Percentiles rank a stretch among this genome's conserved stretches.
These are phyloP conservation scores for Sarcoramphus papa DNA, from an alignment of 2,797 vertebrate genomes.

Conservation along the genomic window DNA sequence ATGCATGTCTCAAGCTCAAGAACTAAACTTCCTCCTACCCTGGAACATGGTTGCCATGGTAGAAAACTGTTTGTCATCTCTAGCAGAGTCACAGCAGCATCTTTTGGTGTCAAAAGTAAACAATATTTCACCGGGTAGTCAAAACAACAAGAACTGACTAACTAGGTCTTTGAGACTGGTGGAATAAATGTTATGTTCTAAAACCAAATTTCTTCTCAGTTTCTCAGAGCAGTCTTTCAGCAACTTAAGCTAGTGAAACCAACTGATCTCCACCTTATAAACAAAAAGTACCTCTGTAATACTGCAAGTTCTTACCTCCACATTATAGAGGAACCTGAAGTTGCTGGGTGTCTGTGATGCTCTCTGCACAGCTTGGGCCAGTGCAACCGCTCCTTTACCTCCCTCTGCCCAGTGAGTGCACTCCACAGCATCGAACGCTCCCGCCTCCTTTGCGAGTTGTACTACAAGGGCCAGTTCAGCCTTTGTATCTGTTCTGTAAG, in stretches of 20 bases:
- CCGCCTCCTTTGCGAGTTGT: slow-evolving; percentile 81
- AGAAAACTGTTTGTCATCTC: neutral
- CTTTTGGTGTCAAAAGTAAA: neutral
- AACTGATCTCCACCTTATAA: neutral
- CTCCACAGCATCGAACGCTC: slow-evolving; percentile 89
- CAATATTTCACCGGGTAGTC: neutral
- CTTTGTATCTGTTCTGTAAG: slow-evolving; percentile 85
- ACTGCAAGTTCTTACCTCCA: slow-evolving; percentile 77
- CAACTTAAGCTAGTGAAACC: neutral
- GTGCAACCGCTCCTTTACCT: slow-evolving; percentile 84
- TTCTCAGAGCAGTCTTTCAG: neutral
- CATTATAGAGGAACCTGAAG: slow-evolving; percentile 90
- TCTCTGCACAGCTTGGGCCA: slow-evolving; percentile 86
- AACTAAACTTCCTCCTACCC: neutral
- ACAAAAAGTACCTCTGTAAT: neutral
- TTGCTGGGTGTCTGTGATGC: slow-evolving; percentile 83
- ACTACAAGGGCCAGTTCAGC: slow-evolving; percentile 87
- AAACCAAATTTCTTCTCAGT: neutral
- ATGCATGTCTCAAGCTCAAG: neutral
- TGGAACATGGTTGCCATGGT: neutral
- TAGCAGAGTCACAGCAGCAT: neutral
- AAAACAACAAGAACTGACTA: neutral
- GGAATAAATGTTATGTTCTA: neutral
- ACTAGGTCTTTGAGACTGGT: neutral
- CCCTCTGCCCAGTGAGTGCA: slow-evolving; percentile 95